Evolutionary conservation across 2,113 vertebrate genomes (phyloP), one percentile per base, ranked within the genome.

Genomic region (Oreochromis tanganicae): DNA sequence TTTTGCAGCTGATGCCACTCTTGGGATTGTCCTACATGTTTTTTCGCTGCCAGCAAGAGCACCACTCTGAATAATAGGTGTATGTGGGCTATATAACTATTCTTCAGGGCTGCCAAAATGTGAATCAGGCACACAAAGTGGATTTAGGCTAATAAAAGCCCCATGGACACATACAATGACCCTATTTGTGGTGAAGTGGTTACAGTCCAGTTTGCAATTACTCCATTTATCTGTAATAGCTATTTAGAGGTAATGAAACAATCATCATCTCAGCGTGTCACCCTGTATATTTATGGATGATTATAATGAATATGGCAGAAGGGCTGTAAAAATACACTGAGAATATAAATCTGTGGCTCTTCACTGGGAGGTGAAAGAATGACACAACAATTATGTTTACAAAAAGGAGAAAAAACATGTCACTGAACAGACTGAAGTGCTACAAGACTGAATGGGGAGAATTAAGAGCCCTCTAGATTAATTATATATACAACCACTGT

Each of bases 181-280:
- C 21, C 10, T 32, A 75, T 89, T 79, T 87, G 54, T 71, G 32
- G 59, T 82, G 11, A 88, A 87, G 83, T 85, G 87, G 83, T 88
- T 83, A 84, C 79, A 85, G 81, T 85, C 43, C 68, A 50, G 48
- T 78, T 21, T 61, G 41, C 55, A 87, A 84, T 80, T 68, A 48
- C 54, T 46, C 6, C 68, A 86, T 88, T 93, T 83, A 81, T 85
- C 56, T 85, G 56, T 63, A 86, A 85, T 19, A 83, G 80, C 75
- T 43, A 59, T 5, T 82, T 12, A 84, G 85, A 73, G n/a, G 57
- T 68, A 87, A 85, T 84, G 66, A 87, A 85, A 88, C 56, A 84
- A 81, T 80, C 83, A 85, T 55, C 12, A 8, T 63, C 78, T 85
- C 32, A 36, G 34, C 5, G 2, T 59, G 61, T 88, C 38, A 78